These are phyloP conservation scores for Acronicta leporina DNA, from an alignment of 2,888 invertebrate species.

Conservation along the genomic window DNA sequence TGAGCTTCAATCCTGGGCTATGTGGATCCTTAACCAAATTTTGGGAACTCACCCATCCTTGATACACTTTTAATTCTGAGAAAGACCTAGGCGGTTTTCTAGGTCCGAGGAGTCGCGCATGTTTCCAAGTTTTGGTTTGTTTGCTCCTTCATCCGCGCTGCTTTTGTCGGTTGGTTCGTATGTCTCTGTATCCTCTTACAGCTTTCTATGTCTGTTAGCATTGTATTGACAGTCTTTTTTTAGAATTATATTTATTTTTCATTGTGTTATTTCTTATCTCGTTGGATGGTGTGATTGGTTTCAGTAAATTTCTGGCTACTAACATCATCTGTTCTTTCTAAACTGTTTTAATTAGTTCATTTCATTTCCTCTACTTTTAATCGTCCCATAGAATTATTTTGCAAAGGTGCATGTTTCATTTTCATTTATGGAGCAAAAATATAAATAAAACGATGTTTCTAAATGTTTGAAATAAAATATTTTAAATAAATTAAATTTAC, in stretches of 20 bases:
- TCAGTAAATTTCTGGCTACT: slow-evolving; percentile 17
- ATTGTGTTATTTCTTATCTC: neutral
- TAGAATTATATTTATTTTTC: neutral
- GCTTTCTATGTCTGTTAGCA: slow-evolving; percentile 45
- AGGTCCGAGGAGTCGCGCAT: slow-evolving; percentile 86
- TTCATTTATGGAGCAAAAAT: slow-evolving; percentile 35
- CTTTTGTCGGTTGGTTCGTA: slow-evolving; percentile 76
- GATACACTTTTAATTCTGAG: slow-evolving; percentile 76
- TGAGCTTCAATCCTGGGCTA: slow-evolving; percentile 82
- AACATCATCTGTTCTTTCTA: slow-evolving; percentile 21
- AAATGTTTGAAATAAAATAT: slow-evolving; percentile 35
- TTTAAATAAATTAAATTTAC: slow-evolving; percentile 9
- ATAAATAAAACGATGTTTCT: slow-evolving; percentile 25
- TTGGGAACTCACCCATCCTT: slow-evolving; percentile 73
- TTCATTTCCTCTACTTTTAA: slow-evolving; percentile 1
- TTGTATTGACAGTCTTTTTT: slow-evolving; percentile 24
- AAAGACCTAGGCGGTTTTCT: slow-evolving; percentile 87
- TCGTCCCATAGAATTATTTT: slow-evolving; percentile 13
- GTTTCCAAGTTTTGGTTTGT: slow-evolving; percentile 88
- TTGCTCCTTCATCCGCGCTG: slow-evolving; percentile 79
- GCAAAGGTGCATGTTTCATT: slow-evolving; percentile 36
- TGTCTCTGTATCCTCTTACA: slow-evolving; percentile 65
- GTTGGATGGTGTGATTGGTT: slow-evolving; percentile 3
- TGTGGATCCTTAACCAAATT: slow-evolving; percentile 84
- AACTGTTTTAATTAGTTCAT: slow-evolving; percentile 4